phyloP scores from a whole-genome alignment of 2,888 invertebrate species.

The Ochropleura plecta region DNA sequence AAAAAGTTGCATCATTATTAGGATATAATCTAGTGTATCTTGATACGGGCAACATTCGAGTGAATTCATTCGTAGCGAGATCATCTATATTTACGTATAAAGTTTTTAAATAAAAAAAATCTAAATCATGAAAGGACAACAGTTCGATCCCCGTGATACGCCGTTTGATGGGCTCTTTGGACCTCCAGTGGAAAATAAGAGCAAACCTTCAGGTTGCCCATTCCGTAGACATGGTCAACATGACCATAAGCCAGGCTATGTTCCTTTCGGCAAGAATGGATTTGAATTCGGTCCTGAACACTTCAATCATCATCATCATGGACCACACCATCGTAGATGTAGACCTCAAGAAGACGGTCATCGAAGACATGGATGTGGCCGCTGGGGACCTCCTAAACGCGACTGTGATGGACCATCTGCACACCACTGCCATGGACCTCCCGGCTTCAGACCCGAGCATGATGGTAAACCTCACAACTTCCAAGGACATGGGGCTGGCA shows the following conservation, averaged over 20 bases:
- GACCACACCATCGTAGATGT: slow-evolving; percentile 7
- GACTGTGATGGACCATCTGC: neutral
- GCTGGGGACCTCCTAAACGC: slow-evolving; percentile 19
- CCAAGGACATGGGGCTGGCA: neutral
- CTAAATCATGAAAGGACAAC: slow-evolving; percentile 6
- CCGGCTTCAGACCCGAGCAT: neutral
- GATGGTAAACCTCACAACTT: slow-evolving; percentile 20
- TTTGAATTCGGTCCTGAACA: neutral
- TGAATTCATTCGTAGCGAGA: slow-evolving; percentile 5
- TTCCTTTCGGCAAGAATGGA: slow-evolving; percentile 28
- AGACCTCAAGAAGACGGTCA: slow-evolving; percentile 10
- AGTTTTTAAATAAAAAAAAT: neutral
- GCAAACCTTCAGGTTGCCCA: slow-evolving; percentile 2
- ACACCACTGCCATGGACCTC: slow-evolving; percentile 1
- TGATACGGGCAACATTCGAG: slow-evolving; percentile 18
- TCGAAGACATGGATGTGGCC: slow-evolving; percentile 8
- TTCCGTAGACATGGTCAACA: slow-evolving; percentile 5
- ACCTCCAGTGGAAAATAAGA: neutral
- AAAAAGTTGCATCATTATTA: slow-evolving; percentile 32
- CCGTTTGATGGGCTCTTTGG: slow-evolving; percentile 16
- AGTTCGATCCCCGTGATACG: slow-evolving; percentile 7
- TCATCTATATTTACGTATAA: neutral
- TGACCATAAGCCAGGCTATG: slow-evolving; percentile 12
- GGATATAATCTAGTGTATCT: slow-evolving; percentile 6
- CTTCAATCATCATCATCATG: slow-evolving; percentile 9